Conservation (phyloP, 2,113 vertebrate genomes). For the Oenanthe oenanthe region DNA sequence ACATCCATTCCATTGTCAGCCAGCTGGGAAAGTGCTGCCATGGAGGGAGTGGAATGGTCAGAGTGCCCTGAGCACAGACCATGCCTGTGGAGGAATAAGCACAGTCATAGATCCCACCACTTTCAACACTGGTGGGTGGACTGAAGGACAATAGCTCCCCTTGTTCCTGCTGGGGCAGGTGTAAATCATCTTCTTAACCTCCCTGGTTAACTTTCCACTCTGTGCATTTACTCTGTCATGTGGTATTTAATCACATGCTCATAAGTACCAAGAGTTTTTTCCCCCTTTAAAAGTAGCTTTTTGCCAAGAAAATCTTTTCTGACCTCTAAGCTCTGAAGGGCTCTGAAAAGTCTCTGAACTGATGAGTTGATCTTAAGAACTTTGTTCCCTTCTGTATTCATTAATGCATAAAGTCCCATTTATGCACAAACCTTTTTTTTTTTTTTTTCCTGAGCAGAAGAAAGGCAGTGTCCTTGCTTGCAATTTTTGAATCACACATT, state of each 20-base stretch:
- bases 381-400: background rate
- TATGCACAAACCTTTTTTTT: background rate
- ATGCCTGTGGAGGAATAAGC: fast-evolving
- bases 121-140: background rate
- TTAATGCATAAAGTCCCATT: background rate
- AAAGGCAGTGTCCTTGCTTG: background rate
- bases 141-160: background rate
- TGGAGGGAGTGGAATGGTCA: background rate
- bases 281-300: background rate
- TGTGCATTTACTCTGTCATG: background rate
- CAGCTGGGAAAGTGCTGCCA: background rate
- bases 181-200: background rate
- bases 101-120: background rate
- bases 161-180: background rate
- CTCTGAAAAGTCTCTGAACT: background rate
- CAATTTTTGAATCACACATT: background rate
- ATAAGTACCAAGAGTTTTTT: background rate
- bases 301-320: background rate
- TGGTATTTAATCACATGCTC: background rate
- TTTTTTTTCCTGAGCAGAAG: background rate
- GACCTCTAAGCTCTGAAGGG: background rate
- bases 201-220: background rate
- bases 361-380: background rate
- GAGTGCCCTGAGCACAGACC: background rate
- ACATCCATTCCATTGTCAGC: background rate